Conservation (phyloP, 2,113 vertebrate species). For the Sebastes schlegelii region DNA sequence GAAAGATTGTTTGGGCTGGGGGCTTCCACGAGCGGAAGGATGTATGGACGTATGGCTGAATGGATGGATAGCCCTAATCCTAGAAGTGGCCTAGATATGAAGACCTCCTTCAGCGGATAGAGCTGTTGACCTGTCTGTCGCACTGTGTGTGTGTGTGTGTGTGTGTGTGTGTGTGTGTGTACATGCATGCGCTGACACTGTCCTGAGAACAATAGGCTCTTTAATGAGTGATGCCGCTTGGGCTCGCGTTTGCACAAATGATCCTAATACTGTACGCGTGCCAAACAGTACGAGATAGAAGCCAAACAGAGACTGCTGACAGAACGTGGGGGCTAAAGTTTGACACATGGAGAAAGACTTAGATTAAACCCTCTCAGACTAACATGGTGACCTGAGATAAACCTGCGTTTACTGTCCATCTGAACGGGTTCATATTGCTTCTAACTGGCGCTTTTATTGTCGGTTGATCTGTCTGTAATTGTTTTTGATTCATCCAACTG, state of each 20-base stretch:
- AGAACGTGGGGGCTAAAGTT: background rate
- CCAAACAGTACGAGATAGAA: slow-evolving; percentile 46
- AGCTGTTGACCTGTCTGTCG: slow-evolving; percentile 59
- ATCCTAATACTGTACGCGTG: slow-evolving; percentile 78
- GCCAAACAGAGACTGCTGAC: slow-evolving; percentile 11
- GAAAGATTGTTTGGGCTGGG: slow-evolving; percentile 64
- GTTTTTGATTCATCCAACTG: background rate
- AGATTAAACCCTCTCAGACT: background rate
- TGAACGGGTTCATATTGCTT: background rate
- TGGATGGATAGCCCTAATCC: slow-evolving; percentile 72
- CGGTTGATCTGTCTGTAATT: background rate
- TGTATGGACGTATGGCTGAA: slow-evolving; percentile 57
- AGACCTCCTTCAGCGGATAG: slow-evolving; percentile 57
- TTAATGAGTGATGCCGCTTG: slow-evolving; percentile 73
- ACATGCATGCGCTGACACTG: slow-evolving; percentile 9
- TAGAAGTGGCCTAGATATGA: slow-evolving; percentile 74
- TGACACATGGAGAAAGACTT: slow-evolving; percentile 1
- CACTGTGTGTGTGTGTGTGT: slow-evolving; percentile 11
- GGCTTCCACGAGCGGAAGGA: slow-evolving; percentile 44
- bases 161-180: slow-evolving; percentile 12
- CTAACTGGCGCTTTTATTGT: background rate
- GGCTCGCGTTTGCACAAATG: slow-evolving; percentile 66
- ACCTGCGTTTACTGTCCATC: background rate
- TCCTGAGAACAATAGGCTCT: slow-evolving; percentile 76
- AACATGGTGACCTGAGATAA: background rate